Evolutionary conservation across 2,888 invertebrate species (phyloP).

Genomic region (Drosophila algonquin): DNA sequence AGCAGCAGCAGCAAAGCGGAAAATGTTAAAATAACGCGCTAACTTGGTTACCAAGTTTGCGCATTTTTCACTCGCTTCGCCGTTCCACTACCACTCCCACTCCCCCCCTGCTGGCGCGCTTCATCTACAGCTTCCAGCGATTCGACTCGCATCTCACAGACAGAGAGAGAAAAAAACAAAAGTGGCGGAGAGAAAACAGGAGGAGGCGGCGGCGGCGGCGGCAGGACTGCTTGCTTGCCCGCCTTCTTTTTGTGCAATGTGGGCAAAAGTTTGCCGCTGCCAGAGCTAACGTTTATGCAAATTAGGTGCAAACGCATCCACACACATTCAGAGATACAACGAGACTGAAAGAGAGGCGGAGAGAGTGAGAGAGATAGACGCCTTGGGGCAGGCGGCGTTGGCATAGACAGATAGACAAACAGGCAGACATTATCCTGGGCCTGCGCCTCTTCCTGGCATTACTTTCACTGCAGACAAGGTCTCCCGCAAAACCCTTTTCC

Average conservation of each 20-base stretch:
- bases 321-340: constrained; percentile 51
- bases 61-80: constrained; percentile 78
- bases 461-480: constrained; percentile 69
- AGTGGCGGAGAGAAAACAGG: constrained; percentile 6
- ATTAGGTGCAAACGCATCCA: constrained; percentile 74
- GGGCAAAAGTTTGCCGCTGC: constrained; percentile 76
- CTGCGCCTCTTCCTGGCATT: constrained; percentile 41
- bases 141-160: constrained; percentile 44
- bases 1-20: constrained; percentile 65
- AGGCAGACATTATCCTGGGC: constrained; percentile 73
- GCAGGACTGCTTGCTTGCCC: constrained; percentile 39
- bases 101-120: neutral
- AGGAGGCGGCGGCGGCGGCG: no score
- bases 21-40: constrained; percentile 78
- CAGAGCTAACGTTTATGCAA: constrained; percentile 75
- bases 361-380: constrained; percentile 36
- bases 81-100: constrained; percentile 23
- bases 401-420: constrained; percentile 63
- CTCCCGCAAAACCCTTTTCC: constrained; percentile 33
- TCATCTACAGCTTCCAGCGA: constrained; percentile 21
- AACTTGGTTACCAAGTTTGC: constrained; percentile 81
- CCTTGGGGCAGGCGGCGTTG: constrained; percentile 17
- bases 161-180: neutral
- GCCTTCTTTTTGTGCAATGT: constrained; percentile 74
- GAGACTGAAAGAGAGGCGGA: constrained; percentile 16